phyloP scores from a whole-genome alignment of 2,113 vertebrate genomes.

The Leucosticte australis region DNA sequence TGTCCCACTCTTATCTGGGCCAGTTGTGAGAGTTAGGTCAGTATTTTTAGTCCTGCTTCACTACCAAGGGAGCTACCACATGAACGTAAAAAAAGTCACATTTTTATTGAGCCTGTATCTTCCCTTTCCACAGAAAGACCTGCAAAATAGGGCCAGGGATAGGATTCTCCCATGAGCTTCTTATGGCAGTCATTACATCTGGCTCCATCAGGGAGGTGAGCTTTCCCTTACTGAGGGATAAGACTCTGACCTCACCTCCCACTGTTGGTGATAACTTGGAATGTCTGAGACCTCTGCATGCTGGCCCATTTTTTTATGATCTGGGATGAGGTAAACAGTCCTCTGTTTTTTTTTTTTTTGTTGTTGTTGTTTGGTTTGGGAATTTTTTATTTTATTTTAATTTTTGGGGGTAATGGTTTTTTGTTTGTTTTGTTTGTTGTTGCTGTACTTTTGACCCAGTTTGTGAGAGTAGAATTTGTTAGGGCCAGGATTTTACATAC shows the following conservation, averaged over 20 bases:
- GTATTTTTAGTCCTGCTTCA: constrained; percentile 6
- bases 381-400: not conserved
- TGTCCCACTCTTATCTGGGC: not conserved
- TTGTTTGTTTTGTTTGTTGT: not conserved
- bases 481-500: not conserved
- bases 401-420: not conserved
- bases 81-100: not conserved
- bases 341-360: not conserved
- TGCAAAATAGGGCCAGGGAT: constrained; percentile 55
- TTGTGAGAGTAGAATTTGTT: not conserved
- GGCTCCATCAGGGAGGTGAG: constrained; percentile 44
- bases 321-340: constrained; percentile 45
- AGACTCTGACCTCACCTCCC: constrained; percentile 27
- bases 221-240: constrained; percentile 47
- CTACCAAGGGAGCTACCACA: not conserved
- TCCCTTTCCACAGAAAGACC: constrained; percentile 58
- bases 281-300: constrained; percentile 45
- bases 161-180: constrained; percentile 47
- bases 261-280: constrained; percentile 54
- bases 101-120: constrained; percentile 59
- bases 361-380: not conserved
- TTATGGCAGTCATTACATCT: constrained; percentile 51
- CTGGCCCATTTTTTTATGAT: constrained; percentile 48
- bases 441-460: not conserved
- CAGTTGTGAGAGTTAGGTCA: not conserved